Conservation (phyloP, 2,113 vertebrate genomes). For the Cairina moschata region DNA sequence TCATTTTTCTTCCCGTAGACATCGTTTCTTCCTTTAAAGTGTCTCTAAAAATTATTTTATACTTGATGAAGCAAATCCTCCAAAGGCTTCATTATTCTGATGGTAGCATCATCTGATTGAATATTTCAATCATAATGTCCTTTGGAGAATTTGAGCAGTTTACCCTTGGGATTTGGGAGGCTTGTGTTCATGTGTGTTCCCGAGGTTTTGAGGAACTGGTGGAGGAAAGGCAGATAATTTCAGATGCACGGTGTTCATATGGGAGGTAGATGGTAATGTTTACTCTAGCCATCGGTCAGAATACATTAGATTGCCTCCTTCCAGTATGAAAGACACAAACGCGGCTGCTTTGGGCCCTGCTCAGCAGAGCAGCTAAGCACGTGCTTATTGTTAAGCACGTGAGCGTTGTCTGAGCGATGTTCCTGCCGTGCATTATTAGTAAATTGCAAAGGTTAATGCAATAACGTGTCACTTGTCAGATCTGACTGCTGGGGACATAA, state of each 20-base stretch:
- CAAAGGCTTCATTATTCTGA: slow-evolving; percentile 76
- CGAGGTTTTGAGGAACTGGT: slow-evolving; percentile 28
- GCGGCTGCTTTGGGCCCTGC: neutral
- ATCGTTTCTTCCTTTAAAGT: slow-evolving; percentile 70
- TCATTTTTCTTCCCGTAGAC: slow-evolving; percentile 63
- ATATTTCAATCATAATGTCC: slow-evolving; percentile 75
- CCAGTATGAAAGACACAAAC: neutral
- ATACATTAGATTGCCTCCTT: neutral
- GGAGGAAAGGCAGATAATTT: slow-evolving; percentile 36
- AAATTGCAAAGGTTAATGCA: neutral
- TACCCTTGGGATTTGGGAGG: slow-evolving; percentile 17
- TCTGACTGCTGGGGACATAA: neutral
- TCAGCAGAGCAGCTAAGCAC: neutral
- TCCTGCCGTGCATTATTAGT: rapidly evolving
- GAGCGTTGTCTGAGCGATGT: neutral
- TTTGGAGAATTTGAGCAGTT: slow-evolving; percentile 48
- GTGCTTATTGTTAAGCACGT: neutral
- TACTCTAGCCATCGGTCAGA: slow-evolving; percentile 35
- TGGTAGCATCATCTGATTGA: slow-evolving; percentile 77
- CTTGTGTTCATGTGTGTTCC: neutral
- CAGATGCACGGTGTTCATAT: slow-evolving; percentile 21
- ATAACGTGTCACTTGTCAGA: neutral
- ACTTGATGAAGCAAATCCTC: slow-evolving; percentile 74
- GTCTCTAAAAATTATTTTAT: slow-evolving; percentile 78
- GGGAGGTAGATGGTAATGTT: slow-evolving; percentile 26